Conservation (phyloP, 2,797 vertebrate genomes). For the Spinus olivaceus region DNA sequence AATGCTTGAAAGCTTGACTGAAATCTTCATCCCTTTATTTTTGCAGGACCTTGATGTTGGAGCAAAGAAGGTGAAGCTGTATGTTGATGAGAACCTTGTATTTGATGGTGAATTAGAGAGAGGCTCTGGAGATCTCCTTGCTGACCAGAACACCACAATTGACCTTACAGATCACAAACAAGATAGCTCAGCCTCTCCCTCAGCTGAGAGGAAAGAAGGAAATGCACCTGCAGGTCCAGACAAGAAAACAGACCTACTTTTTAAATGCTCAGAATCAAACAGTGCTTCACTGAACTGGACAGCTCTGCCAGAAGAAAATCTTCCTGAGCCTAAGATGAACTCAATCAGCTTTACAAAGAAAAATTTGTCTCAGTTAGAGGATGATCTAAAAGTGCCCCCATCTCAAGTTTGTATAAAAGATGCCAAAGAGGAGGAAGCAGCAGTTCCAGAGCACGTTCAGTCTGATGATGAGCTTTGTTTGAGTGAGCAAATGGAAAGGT, state of each 20-base stretch:
- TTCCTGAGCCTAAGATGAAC: not conserved
- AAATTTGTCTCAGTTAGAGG: conserved; percentile 2
- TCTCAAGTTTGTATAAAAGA: not conserved
- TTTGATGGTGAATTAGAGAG: conserved; percentile 87
- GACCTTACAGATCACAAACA: conserved; percentile 50
- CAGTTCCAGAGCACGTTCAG: not conserved
- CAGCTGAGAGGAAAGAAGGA: not conserved
- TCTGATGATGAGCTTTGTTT: conserved; percentile 67
- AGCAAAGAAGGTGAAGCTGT: conserved; percentile 85
- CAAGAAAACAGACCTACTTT: conserved; percentile 28
- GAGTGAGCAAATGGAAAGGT: conserved; percentile 72
- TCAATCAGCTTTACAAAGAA: not conserved
- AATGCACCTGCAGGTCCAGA: not conserved
- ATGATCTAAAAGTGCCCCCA: conserved; percentile 29
- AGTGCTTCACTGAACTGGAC: not conserved
- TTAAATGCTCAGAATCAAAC: conserved; percentile 16
- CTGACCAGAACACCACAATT: conserved; percentile 80
- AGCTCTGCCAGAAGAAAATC: not conserved
- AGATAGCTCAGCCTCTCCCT: not conserved
- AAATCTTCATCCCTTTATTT: not conserved
- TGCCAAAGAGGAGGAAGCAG: not conserved
- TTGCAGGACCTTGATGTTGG: conserved; percentile 86
- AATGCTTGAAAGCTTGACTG: not conserved
- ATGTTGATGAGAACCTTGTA: conserved; percentile 85
- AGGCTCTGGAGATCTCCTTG: conserved; percentile 80